Evolutionary conservation across 2,113 vertebrate species (phyloP).

Genomic region (Periophthalmus modestus): DNA sequence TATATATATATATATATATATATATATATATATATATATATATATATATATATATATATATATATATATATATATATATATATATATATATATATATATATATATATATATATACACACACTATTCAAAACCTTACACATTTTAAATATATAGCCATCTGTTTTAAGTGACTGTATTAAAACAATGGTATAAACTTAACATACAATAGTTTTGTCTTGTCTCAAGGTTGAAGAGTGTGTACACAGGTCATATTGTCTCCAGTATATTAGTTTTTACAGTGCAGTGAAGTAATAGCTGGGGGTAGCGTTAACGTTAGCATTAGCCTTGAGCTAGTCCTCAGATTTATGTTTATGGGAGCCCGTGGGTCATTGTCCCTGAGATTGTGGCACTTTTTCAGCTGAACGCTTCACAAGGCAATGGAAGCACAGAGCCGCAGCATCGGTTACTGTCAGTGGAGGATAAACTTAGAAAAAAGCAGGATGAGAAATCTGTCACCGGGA

Average conservation of each 20-base stretch:
- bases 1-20: too few relatives aligned
- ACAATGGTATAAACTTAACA: too few relatives aligned
- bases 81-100: too few relatives aligned
- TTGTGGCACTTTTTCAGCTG: neutral
- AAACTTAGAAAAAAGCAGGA: neutral
- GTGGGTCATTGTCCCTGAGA: slow-evolving; percentile 38
- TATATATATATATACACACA: too few relatives aligned
- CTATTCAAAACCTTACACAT: too few relatives aligned
- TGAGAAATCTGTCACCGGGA: neutral
- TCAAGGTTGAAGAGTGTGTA: neutral
- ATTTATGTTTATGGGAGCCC: slow-evolving; percentile 44
- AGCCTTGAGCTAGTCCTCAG: slow-evolving; percentile 42
- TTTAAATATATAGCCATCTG: too few relatives aligned
- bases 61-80: too few relatives aligned
- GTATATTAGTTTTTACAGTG: slow-evolving; percentile 44
- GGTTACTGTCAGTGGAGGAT: neutral
- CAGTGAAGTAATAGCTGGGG: slow-evolving; percentile 4
- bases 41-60: too few relatives aligned
- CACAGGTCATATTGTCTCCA: neutral
- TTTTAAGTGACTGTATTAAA: too few relatives aligned
- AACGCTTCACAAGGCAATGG: neutral
- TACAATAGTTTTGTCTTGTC: neutral
- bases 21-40: too few relatives aligned
- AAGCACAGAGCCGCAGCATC: neutral
- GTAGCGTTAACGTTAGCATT: slow-evolving; percentile 18